Evolutionary conservation across 2,797 vertebrate species (phyloP), one percentile per base, ranked within the genome.

Genomic region (Anguilla obscura): DNA sequence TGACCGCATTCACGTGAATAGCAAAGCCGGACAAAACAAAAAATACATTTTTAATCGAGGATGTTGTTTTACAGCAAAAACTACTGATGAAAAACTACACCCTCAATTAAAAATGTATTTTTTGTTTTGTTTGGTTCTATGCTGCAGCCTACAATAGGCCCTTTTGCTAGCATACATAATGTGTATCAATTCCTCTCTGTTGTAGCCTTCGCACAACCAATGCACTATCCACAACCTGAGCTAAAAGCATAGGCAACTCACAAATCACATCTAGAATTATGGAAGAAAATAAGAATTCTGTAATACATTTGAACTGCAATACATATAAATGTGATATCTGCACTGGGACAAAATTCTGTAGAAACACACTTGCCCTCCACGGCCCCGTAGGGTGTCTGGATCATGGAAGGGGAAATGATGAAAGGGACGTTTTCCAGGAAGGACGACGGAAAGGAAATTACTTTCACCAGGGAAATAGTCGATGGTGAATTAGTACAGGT

Each of bases 401-500:
- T 0, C 33, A 12, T 93, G 30, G 97, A 98, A 74, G 98, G 96
- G 86, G 94, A 96, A 6, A 90, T 90, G 80, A 1, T 99, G 63
- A 95, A 96, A 87, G 98, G 96, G 54, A 36, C 88, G 40, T 99
- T 99, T 92, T 93, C 0, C 36, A 96, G 97, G 48, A 96, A 96
- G 90, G 98, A 99, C 94, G 99, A 98, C 0, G 96, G 96, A 85
- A 99, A 99, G 4, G 80, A 86, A 0, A 94, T 99, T 79, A 93
- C 58, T 45, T 95, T 96, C 33, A 90, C 90, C 91, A 96, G 97
- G 92, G 91, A 94, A 89, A 66, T 99, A 0, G 2, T 94, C 30
- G 96, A 93, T 52, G 94, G 93, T 12, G 97, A 99, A 90, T 93
- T 99, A 2, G 86, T 97, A 87, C 98, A 99, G 96, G 98, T 99